Base-by-base conservation (phyloP, 92 coral and sea anemone genomes). In the Epizoanthus scotinus region DNA sequence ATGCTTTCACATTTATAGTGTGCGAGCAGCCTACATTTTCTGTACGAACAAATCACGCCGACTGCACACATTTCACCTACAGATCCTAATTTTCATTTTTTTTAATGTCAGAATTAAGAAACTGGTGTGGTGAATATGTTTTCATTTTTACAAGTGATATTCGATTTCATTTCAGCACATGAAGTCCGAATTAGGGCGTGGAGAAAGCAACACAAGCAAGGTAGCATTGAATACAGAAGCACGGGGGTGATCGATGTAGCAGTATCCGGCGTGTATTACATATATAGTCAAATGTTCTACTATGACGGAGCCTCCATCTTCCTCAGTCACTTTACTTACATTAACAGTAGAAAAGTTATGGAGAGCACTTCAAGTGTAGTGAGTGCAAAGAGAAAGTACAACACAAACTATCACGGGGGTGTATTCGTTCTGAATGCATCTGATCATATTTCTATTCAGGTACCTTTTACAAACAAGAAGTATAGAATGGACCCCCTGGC, bases 211-310 rank as follows among this genome's bases (percentile, higher is more conserved):
- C 74, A 85, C 77, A 86, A 66, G 74, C 87, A 86, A 82, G 98
- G 95, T 85, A 83, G 90, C 73, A 89, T 95, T 65, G 67, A 83
- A 6, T 93, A 93, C 83, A 34, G 72, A 36, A 38, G 57, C 20
- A 57, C 73, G 62, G 99, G 99, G 22, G 77, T 84, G 19, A 84
- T 96, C 38, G 85, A 70, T 12, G 84, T 94, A 65, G 82, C 78
- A 2, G 78, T 64, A 28, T 83, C 94, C 40, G 99, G 99, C 7
- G 73, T 77, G 21, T 96, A 96, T 85, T 87, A 63, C 71, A 83
- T 96, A 34, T 96, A 96, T 81, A 84, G 89, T 53, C 99, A 96
- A 91, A 91, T 96, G 96, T 91, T 66, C 73, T 96, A 96, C 80
- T 86, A 87, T 47, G 95, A 96, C 83, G 87, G 87, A 6, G 59